Percentiles rank a stretch among this genome's conserved stretches.
These are phyloP conservation scores for Brachionus rubens DNA, from an alignment of 1,140 invertebrate genomes.

Conservation along the genomic window DNA sequence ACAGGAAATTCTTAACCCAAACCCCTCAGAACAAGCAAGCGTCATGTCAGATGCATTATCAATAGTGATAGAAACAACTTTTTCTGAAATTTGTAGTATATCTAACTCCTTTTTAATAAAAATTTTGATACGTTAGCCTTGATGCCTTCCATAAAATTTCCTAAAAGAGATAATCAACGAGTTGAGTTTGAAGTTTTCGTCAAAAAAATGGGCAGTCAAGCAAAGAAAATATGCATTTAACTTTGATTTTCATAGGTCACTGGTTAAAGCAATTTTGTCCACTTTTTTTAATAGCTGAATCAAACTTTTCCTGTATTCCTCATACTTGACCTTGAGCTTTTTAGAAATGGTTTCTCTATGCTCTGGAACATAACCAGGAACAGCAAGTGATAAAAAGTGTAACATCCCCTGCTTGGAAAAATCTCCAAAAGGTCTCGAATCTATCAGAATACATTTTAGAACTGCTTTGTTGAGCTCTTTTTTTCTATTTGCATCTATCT, in stretches of 20 bases:
- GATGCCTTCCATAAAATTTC: not conserved
- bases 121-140: too few relatives aligned
- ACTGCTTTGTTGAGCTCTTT: not conserved
- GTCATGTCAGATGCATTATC: too few relatives aligned
- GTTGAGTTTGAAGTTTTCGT: not conserved
- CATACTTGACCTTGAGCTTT: not conserved
- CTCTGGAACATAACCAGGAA: not conserved
- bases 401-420: not conserved
- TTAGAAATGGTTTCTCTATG: not conserved
- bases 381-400: not conserved
- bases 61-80: too few relatives aligned
- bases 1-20: too few relatives aligned
- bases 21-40: too few relatives aligned
- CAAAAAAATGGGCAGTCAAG: slow-evolving; percentile 9
- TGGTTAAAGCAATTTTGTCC: not conserved
- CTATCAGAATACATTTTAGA: not conserved
- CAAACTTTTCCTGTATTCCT: not conserved
- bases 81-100: too few relatives aligned
- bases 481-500: not conserved
- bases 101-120: too few relatives aligned
- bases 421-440: slow-evolving; percentile 16
- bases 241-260: not conserved
- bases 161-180: not conserved
- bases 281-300: not conserved
- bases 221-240: not conserved